These are phyloP conservation scores for Rotaria socialis DNA, from an alignment of 2,888 invertebrate genomes.

Conservation along the genomic window DNA sequence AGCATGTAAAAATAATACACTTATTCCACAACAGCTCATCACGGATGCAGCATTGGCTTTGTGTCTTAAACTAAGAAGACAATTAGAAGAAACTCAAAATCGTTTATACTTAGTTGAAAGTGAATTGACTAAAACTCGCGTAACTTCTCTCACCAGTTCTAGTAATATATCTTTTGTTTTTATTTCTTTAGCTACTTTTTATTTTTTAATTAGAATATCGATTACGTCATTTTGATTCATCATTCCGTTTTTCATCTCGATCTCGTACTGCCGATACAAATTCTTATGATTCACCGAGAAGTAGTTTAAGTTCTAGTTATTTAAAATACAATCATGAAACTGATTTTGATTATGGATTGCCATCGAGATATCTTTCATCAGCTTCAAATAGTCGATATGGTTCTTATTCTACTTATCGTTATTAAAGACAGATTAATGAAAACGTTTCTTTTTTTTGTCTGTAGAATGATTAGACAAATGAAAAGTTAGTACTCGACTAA, in stretches of 20 bases:
- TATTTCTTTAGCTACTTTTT: not conserved
- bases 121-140: not conserved
- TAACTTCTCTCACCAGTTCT: not conserved
- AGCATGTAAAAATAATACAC: slow-evolving; percentile 52
- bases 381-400: not conserved
- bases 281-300: not conserved
- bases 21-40: slow-evolving; percentile 52
- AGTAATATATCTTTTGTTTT: not conserved
- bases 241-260: not conserved
- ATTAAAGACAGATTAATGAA: not conserved
- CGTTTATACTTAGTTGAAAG: not conserved
- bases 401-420: not conserved
- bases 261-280: not conserved
- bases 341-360: not conserved
- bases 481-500: not conserved
- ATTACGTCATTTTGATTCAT: not conserved
- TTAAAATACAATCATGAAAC: not conserved
- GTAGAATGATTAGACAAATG: not conserved
- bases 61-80: slow-evolving; percentile 52
- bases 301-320: not conserved
- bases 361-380: slow-evolving; percentile 8
- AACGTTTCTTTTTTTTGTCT: not conserved
- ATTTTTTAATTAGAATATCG: not conserved
- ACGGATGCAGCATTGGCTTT: slow-evolving; percentile 54
- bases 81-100: slow-evolving; percentile 50